A percentile compares a stretch with the other conserved stretches of the same genome.
Evolutionary conservation across 2,797 vertebrate genomes (phyloP).

Genomic region (Lagothrix lagotricha): DNA sequence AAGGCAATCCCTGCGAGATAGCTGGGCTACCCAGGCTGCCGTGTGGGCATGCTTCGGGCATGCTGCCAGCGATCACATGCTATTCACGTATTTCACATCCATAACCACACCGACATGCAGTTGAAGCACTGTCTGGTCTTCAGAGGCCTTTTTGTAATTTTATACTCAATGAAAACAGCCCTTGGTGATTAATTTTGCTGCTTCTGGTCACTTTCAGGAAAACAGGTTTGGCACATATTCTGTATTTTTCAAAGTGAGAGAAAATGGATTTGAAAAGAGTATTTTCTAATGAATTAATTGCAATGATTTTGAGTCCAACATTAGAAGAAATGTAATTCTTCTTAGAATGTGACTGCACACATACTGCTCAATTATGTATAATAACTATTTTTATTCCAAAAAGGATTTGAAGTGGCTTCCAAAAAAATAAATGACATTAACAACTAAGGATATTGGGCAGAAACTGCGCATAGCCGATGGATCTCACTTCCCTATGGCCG

Average conservation of each 20-base stretch:
- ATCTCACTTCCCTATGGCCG: not conserved
- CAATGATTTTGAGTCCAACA: not conserved
- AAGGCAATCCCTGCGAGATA: not conserved
- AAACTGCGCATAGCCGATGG: not conserved
- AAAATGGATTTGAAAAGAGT: not conserved
- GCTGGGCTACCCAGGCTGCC: not conserved
- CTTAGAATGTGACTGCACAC: not conserved
- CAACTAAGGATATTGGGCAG: not conserved
- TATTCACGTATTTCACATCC: not conserved
- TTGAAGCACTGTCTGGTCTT: not conserved
- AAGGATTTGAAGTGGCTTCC: not conserved
- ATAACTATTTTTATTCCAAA: not conserved
- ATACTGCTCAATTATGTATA: not conserved
- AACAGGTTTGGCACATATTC: not conserved
- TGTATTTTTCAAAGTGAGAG: slow-evolving; percentile 11
- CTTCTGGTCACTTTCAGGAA: not conserved
- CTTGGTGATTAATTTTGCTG: slow-evolving; percentile 26
- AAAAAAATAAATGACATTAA: not conserved
- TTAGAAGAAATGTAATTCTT: slow-evolving; percentile 6
- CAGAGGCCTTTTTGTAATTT: slow-evolving; percentile 4
- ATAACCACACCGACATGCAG: not conserved
- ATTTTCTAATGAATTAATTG: not conserved
- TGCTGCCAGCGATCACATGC: not conserved
- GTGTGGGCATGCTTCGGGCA: not conserved
- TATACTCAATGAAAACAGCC: not conserved